A percentile compares a stretch with the other conserved stretches of the same genome.
These are phyloP conservation scores for Morinoia aosen DNA, from an alignment of 2,888 invertebrate species.

Conservation along the genomic window DNA sequence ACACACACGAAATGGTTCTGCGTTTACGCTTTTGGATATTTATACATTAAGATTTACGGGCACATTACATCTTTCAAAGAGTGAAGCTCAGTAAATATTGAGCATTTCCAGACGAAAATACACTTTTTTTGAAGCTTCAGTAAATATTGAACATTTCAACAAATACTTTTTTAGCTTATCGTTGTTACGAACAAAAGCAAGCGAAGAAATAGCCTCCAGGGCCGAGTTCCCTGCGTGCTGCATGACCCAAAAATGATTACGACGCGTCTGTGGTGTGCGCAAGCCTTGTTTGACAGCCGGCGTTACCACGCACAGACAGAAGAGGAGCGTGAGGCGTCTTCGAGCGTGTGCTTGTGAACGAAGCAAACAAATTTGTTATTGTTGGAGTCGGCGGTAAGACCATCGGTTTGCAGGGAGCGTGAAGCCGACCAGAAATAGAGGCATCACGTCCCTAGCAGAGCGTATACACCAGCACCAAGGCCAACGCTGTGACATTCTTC, in stretches of 20 bases:
- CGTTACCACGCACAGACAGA: background rate
- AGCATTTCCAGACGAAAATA: background rate
- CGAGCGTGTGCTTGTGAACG: background rate
- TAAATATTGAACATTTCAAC: background rate
- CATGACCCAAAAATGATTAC: background rate
- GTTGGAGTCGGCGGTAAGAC: constrained; percentile 47
- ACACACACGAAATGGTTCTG: too few species aligned
- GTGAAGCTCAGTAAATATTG: background rate
- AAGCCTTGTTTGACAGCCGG: background rate
- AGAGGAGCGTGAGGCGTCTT: background rate
- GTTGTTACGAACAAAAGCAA: background rate
- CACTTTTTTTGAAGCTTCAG: background rate
- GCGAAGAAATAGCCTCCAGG: background rate
- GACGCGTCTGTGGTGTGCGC: background rate
- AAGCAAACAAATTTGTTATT: constrained; percentile 51
- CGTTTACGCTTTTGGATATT: too few species aligned
- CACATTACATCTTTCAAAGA: background rate
- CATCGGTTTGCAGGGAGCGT: constrained; percentile 24
- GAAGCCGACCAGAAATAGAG: background rate
- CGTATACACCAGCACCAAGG: background rate
- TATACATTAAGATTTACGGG: background rate
- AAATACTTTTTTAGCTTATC: too few species aligned
- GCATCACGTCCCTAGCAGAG: background rate
- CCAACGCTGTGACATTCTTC: background rate
- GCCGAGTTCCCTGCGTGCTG: background rate